A percentile compares a stretch with the other conserved stretches of the same genome.
Conservation (phyloP, 2,113 vertebrate species). For the Nothocercus nigrocapillus region DNA sequence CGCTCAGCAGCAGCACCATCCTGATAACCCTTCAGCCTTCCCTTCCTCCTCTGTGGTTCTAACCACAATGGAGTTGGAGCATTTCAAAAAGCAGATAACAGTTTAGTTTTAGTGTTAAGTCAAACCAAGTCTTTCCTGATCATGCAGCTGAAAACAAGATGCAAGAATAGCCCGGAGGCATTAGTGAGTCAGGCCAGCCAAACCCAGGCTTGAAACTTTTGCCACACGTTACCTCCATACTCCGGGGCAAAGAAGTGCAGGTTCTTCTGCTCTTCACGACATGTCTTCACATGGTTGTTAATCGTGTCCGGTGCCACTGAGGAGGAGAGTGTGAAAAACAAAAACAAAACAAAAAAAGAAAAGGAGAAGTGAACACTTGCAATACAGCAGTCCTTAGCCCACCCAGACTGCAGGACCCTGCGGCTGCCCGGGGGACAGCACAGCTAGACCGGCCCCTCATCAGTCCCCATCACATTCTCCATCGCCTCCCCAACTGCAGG, state of each 20-base stretch:
- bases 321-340: background rate
- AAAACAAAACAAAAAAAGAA: constrained; percentile 29
- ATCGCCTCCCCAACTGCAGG: background rate
- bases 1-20: background rate
- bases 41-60: background rate
- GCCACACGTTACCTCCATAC: constrained; percentile 87
- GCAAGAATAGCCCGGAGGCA: background rate
- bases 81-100: background rate
- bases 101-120: no score
- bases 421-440: constrained; percentile 1
- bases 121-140: background rate
- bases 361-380: constrained; percentile 17
- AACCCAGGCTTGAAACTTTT: background rate
- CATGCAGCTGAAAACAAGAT: background rate
- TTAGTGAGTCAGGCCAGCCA: background rate
- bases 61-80: background rate
- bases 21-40: background rate
- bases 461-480: background rate
- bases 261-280: constrained; percentile 98
- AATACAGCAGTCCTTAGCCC: background rate
- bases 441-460: background rate
- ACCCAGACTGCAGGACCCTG: background rate
- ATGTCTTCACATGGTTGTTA: constrained; percentile 99
- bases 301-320: constrained; percentile 97
- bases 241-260: constrained; percentile 99